phyloP scores from a whole-genome alignment of 2,888 invertebrate species.

The Chesias legatella region DNA sequence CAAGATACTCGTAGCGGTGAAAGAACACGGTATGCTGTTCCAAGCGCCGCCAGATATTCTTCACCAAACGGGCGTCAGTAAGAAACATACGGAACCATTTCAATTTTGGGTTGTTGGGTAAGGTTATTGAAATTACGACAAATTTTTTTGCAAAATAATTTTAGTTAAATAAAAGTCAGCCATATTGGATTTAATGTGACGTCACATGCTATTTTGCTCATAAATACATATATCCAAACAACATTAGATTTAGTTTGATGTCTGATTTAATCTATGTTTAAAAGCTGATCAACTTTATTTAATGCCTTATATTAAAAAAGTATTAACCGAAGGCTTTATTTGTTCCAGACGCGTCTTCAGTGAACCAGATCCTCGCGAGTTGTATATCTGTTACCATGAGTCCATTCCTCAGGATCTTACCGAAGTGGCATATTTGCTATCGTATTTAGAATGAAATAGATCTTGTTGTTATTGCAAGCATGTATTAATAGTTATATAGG shows the following conservation, averaged over 20 bases:
- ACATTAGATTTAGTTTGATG: too few relatives aligned
- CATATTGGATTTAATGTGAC: too few relatives aligned
- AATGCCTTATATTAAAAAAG: too few relatives aligned
- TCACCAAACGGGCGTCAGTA: constrained; percentile 55
- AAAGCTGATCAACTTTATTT: too few relatives aligned
- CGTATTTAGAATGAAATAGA: constrained; percentile 63
- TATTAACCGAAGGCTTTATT: too few relatives aligned
- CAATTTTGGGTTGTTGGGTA: constrained; percentile 91
- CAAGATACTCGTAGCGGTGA: constrained; percentile 88
- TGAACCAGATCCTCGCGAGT: constrained; percentile 87
- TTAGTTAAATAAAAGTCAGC: too few relatives aligned
- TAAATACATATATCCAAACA: too few relatives aligned
- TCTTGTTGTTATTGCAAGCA: too few relatives aligned
- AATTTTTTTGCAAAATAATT: too few relatives aligned
- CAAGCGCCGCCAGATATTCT: constrained; percentile 75
- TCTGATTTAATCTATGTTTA: too few relatives aligned
- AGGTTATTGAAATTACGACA: constrained; percentile 42
- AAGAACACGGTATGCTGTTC: constrained; percentile 91
- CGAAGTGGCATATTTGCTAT: constrained; percentile 91
- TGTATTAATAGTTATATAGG: too few relatives aligned
- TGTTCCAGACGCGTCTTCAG: constrained; percentile 86
- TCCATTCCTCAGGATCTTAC: constrained; percentile 92
- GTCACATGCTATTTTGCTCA: too few relatives aligned
- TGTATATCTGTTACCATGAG: constrained; percentile 93
- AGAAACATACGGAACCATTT: constrained; percentile 70